phyloP scores from a whole-genome alignment of 2,888 invertebrate species.

The Gortyna flavago region DNA sequence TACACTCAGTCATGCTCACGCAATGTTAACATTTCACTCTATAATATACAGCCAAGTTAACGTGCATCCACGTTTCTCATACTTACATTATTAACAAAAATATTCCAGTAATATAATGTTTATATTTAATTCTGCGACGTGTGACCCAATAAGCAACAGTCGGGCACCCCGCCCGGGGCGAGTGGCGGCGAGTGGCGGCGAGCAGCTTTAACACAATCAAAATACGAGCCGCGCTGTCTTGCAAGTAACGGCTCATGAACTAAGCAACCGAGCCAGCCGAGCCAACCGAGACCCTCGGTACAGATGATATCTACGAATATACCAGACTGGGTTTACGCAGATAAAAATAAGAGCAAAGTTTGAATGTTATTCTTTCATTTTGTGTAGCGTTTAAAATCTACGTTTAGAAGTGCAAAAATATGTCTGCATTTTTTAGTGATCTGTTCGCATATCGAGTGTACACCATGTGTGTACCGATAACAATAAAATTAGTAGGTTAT shows the following conservation, averaged over 20 bases:
- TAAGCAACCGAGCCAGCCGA: not conserved
- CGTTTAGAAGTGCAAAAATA: not conserved
- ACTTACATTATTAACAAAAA: not conserved
- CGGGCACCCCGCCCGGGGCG: not conserved
- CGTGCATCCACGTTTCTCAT: not conserved
- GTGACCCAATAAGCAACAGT: slow-evolving; percentile 9
- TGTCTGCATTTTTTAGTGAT: not conserved
- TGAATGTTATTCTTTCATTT: slow-evolving; percentile 5
- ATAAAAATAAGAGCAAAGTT: not conserved
- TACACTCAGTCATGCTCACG: not conserved
- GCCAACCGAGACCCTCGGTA: not conserved
- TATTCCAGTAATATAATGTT: slow-evolving; percentile 20
- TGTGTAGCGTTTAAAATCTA: not conserved
- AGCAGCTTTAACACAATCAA: slow-evolving; percentile 32
- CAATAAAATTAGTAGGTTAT: too few relatives aligned
- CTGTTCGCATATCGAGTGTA: too few relatives aligned
- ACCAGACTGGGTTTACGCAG: not conserved
- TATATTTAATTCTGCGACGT: slow-evolving; percentile 18
- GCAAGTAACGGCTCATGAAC: slow-evolving; percentile 3
- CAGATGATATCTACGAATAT: not conserved
- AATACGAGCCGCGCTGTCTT: slow-evolving; percentile 33
- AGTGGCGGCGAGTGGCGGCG: too few relatives aligned
- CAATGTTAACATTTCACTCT: not conserved
- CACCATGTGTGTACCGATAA: too few relatives aligned
- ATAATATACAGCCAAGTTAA: too few relatives aligned